Evolutionary conservation across 1,140 invertebrate genomes (phyloP).

Genomic region (Drosophila pruinosa): DNA sequence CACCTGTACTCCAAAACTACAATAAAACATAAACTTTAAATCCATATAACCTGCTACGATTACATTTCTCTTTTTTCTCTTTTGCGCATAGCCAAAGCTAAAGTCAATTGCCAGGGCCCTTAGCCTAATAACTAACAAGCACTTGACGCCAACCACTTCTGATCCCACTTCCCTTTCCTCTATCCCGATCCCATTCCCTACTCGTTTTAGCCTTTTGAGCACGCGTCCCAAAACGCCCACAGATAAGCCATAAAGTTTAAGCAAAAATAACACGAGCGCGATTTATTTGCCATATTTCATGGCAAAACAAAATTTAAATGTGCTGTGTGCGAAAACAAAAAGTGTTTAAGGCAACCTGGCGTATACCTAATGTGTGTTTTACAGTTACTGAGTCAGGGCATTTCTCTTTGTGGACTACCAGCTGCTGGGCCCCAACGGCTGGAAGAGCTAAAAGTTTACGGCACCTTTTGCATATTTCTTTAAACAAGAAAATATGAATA

Average conservation of each 20-base stretch:
- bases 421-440: slow-evolving; percentile 7
- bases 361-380: slow-evolving; percentile 74
- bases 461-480: slow-evolving; percentile 65
- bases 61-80: neutral
- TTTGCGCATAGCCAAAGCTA: slow-evolving; percentile 13
- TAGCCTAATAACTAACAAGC: slow-evolving; percentile 77
- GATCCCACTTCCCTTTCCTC: neutral
- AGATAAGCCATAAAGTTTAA: slow-evolving; percentile 76
- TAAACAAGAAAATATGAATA: slow-evolving; percentile 8
- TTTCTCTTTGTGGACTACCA: neutral
- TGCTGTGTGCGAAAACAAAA: slow-evolving; percentile 76
- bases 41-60: slow-evolving; percentile 30
- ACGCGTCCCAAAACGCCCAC: slow-evolving; percentile 56
- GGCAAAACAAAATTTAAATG: slow-evolving; percentile 77
- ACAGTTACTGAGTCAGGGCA: slow-evolving; percentile 37
- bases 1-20: slow-evolving; percentile 34
- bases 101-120: slow-evolving; percentile 58
- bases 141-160: slow-evolving; percentile 48
- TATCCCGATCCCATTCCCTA: neutral
- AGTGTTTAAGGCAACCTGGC: slow-evolving; percentile 75
- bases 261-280: slow-evolving; percentile 58
- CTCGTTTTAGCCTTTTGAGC: slow-evolving; percentile 66
- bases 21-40: slow-evolving; percentile 31
- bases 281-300: slow-evolving; percentile 80
- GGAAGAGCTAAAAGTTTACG: slow-evolving; percentile 53